Percentiles rank a stretch among this genome's conserved stretches.
phyloP scores from a whole-genome alignment of 2,113 vertebrate genomes.

The Phrynocephalus versicolor region DNA sequence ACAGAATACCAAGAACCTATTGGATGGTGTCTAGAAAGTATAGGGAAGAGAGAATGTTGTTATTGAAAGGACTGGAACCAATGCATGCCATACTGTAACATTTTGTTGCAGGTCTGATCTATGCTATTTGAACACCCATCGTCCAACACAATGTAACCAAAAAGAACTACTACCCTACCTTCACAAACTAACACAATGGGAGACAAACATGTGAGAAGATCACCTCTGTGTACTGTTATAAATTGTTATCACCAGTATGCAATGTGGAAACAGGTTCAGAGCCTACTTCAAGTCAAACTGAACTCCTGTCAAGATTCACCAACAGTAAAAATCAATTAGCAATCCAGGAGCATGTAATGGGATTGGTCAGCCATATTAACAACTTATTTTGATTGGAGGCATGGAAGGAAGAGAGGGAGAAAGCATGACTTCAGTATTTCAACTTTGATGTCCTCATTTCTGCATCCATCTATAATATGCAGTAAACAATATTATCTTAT shows the following conservation, averaged over 20 bases:
- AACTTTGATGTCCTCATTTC: neutral
- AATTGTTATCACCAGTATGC: neutral
- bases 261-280: neutral
- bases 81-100: neutral
- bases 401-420: no score
- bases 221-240: neutral
- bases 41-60: no score
- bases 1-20: neutral
- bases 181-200: neutral
- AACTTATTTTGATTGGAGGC: no score
- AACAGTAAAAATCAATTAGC: neutral
- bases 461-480: neutral
- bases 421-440: neutral
- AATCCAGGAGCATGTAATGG: neutral
- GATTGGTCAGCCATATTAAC: neutral
- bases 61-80: neutral
- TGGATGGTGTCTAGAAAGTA: neutral
- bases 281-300: no score
- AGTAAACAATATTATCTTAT: no score
- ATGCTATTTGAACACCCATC: neutral
- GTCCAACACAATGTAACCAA: neutral
- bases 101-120: neutral
- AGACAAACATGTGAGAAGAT: neutral
- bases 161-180: neutral
- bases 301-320: neutral